Evolutionary conservation across 1,140 invertebrate species (phyloP), one percentile per base, ranked within the genome.

Genomic region (Drosophila aff.): DNA sequence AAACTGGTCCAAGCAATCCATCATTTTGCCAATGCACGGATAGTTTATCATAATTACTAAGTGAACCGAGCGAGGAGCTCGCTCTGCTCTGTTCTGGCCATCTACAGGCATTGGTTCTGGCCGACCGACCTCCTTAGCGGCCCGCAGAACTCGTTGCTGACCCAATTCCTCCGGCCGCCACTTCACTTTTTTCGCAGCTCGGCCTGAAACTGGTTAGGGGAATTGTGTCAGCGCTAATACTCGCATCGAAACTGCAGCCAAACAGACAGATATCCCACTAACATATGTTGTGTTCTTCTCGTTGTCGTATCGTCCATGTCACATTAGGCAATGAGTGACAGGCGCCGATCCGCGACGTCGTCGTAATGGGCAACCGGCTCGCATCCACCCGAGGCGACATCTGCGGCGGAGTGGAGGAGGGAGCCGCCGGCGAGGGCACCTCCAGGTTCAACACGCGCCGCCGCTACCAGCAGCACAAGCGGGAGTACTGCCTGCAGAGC

Each of bases 1-100:
- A 72, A 79, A 79, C 76, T 72, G 76, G 76, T 85, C 63, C 49
- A 41, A 10, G 84, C 68, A 67, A 82, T 87, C 62, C 84, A 83
- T 87, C 84, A 82, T 62, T 59, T 69, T 26, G 50, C 55, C 67
- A 66, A 60, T 65, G 43, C 28, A 36, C 21, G 64, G 81, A 81
- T 89, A 61, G 65, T 87, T 87, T 82, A 83, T 89, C 80, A 79
- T 81, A 83, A 87, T 86, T 87, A 82, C 79, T 63, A 72, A 36
- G 18, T n/a, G 16, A 31, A 40, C 57, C 69, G n/a, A 63, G 38
- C 55, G 60, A 55, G 55, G 53, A 63, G 53, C 46, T 52, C 46
- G 16, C 46, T 28, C 49, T 38, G 15, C 13, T 28, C 49, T 38
- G 41, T 46, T 57, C 49, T 44, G 53, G 47, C 79, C 74, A 76